Conservation (phyloP, 2,113 vertebrate genomes). For the Pangasianodon gigas region DNA sequence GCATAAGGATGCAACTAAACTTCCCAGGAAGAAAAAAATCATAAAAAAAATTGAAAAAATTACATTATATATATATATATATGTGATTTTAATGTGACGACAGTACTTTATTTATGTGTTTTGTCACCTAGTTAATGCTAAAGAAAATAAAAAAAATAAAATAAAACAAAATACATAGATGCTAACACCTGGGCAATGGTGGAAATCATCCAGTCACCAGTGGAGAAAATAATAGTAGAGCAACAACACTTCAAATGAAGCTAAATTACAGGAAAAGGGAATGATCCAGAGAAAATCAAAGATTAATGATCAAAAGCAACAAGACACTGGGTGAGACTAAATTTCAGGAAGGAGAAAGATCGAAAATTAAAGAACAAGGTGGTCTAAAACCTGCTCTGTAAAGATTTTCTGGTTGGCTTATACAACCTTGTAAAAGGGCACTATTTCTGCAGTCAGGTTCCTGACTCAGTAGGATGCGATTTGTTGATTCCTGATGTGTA, state of each 20-base stretch:
- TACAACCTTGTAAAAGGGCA: background rate
- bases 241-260: background rate
- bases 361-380: background rate
- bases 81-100: too few relatives aligned
- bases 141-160: background rate
- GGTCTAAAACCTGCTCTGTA: background rate
- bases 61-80: too few relatives aligned
- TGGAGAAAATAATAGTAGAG: background rate
- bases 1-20: background rate
- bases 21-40: background rate
- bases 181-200: background rate
- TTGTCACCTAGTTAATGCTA: background rate
- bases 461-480: too few relatives aligned
- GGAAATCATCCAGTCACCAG: background rate
- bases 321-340: background rate
- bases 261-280: background rate
- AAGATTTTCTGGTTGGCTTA: background rate
- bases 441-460: background rate
- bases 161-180: background rate
- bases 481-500: background rate
- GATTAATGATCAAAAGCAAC: background rate
- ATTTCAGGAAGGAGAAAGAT: conserved; percentile 1
- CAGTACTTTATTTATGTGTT: background rate
- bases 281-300: conserved; percentile 12
- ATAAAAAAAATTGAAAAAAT: background rate